Evolutionary conservation across 2,797 vertebrate species (phyloP).

Genomic region (Pogoniulus pusillus): DNA sequence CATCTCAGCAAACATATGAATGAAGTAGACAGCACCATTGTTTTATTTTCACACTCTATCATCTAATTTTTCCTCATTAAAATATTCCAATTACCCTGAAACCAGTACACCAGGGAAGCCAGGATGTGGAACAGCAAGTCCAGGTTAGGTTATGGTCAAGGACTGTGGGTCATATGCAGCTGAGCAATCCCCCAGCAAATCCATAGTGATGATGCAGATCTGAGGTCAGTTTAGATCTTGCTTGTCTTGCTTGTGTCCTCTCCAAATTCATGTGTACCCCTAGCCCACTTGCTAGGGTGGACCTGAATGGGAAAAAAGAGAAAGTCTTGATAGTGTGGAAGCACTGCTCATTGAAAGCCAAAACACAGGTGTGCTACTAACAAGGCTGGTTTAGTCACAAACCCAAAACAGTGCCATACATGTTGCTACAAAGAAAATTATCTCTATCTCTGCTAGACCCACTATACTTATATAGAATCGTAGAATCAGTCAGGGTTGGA

Average conservation of each 20-base stretch:
- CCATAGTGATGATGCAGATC: neutral
- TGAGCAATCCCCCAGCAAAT: neutral
- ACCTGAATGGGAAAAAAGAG: neutral
- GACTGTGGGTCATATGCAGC: neutral
- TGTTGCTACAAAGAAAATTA: neutral
- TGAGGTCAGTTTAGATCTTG: neutral
- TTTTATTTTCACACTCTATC: too few species aligned
- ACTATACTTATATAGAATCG: neutral
- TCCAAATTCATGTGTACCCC: neutral
- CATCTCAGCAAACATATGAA: too few species aligned
- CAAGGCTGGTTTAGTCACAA: neutral
- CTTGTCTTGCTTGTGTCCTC: neutral
- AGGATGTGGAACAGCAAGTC: neutral
- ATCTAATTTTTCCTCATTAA: too few species aligned
- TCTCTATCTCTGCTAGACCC: neutral
- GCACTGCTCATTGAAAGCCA: neutral
- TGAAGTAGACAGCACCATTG: too few species aligned
- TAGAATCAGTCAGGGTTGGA: too few species aligned
- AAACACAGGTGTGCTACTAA: neutral
- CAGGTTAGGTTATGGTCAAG: neutral
- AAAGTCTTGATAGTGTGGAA: neutral
- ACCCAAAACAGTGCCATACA: neutral
- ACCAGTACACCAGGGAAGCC: too few species aligned
- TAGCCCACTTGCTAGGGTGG: neutral
- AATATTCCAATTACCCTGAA: too few species aligned